Base-by-base conservation (phyloP, 2,888 invertebrate genomes). In the Watsonalla binaria region DNA sequence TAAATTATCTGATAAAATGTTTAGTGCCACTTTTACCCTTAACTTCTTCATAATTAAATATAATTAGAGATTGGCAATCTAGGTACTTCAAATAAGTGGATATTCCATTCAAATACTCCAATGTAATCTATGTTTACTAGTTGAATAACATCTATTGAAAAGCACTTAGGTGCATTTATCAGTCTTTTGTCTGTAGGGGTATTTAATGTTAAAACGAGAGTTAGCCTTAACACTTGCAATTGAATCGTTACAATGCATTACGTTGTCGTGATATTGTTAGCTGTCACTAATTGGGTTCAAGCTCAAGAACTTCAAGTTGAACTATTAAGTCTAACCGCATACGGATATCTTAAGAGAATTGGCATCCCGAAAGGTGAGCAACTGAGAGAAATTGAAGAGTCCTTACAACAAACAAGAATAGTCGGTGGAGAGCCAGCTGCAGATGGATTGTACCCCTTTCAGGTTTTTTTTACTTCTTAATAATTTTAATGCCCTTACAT, bases 351-450 rank as follows among this genome's bases (percentile, higher is more conserved):
- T 11, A 51, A 57, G 15, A 72, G 64, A 6, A 64, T 59, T 45
- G 72, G 69, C 49, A 67, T 77, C 7, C 72, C 71, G 8, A 63
- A 63, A 55, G 76, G 65, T 1, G 75, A 76, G 39, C 63, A 63
- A 51, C 68, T 74, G 35, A 66, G 66, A 9, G 60, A 68, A 51
- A 59, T 64, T 33, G 77, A 78, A 50, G 70, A 66, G 34, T 51
- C 59, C 11, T 42, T 15, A 13, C n/a, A 47, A n/a, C 45, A 46
- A 13, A 62, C 72, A 14, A 75, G 71, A 53, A 79, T 79, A 47
- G 67, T 76, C n/a, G 75, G 75, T 15, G 78, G 78, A 33, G 54
- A 65, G 0, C 68, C 75, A 0, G 72, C 77, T n/a, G 58, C 52
- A 5, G 48, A 54, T 11, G 75, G 72, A 39, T 74, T 74, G 49